Percentiles rank a stretch among this genome's conserved stretches.
These are phyloP conservation scores for Cyanocitta stelleri DNA, from an alignment of 2,113 vertebrate genomes.

Conservation along the genomic window DNA sequence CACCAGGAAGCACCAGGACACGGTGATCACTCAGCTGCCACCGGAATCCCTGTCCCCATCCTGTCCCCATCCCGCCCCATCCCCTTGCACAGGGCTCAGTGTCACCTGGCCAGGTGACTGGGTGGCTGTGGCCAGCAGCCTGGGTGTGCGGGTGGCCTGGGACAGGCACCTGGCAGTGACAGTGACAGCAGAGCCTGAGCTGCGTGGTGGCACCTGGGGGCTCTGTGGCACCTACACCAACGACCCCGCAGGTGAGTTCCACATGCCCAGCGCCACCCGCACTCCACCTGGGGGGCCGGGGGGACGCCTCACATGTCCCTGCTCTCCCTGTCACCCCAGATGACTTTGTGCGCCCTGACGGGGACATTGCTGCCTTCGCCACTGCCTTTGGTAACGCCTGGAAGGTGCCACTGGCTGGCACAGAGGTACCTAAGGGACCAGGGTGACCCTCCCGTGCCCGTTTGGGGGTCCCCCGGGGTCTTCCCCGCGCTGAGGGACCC, in stretches of 20 bases:
- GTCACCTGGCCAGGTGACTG: slow-evolving; percentile 89
- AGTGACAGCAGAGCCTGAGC: slow-evolving; percentile 73
- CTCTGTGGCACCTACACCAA: slow-evolving; percentile 88
- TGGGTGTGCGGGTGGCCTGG: slow-evolving; percentile 78
- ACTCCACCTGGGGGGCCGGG: rapidly evolving
- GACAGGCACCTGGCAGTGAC: slow-evolving; percentile 74
- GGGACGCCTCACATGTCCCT: rapidly evolving
- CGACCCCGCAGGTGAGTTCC: slow-evolving; percentile 66
- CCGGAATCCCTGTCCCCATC: background rate
- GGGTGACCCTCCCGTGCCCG: rapidly evolving
- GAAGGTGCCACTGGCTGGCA: background rate
- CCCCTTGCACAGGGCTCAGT: slow-evolving; percentile 73
- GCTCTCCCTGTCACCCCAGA: background rate
- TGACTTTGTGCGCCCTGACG: background rate
- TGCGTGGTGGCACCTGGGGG: slow-evolving; percentile 76
- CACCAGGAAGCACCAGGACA: rapidly evolving
- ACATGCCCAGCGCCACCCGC: rapidly evolving
- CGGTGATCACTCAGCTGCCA: rapidly evolving
- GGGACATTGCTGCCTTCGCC: background rate
- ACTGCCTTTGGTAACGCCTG: background rate
- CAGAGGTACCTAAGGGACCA: background rate
- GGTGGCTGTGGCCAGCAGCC: slow-evolving; percentile 83
- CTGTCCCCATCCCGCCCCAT: background rate
- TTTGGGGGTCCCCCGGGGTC: background rate
- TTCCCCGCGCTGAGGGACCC: background rate